A percentile compares a stretch with the other conserved stretches of the same genome.
These are phyloP conservation scores for Melanotus villosus DNA, from an alignment of 2,888 invertebrate genomes.

Conservation along the genomic window DNA sequence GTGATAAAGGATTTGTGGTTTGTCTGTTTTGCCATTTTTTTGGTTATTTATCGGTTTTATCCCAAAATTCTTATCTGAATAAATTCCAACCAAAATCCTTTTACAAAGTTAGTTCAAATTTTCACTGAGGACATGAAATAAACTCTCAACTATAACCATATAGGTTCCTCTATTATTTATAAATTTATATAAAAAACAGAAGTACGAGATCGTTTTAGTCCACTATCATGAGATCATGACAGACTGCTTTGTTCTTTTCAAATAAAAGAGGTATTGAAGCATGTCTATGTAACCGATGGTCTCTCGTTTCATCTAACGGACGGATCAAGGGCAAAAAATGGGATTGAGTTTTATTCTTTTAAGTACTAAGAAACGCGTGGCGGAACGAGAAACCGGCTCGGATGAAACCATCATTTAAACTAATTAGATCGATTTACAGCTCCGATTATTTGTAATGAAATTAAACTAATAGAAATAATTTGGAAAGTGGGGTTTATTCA, in stretches of 20 bases:
- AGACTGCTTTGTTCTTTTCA: slow-evolving; percentile 23
- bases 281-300: slow-evolving; percentile 13
- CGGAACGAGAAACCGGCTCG: slow-evolving; percentile 24
- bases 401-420: slow-evolving; percentile 27
- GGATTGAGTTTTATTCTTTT: slow-evolving; percentile 11
- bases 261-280: slow-evolving; percentile 28
- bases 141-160: too few relatives aligned
- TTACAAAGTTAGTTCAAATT: too few relatives aligned
- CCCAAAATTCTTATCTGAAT: not conserved
- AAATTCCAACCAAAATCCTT: not conserved
- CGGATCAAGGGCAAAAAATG: slow-evolving; percentile 30
- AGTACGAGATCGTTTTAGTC: slow-evolving; percentile 10
- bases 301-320: slow-evolving; percentile 18
- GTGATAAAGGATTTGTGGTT: not conserved
- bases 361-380: slow-evolving; percentile 32
- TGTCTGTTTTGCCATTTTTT: not conserved
- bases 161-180: not conserved
- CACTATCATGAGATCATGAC: slow-evolving; percentile 6
- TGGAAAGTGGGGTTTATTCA: too few relatives aligned
- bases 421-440: slow-evolving; percentile 30
- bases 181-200: not conserved
- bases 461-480: too few relatives aligned
- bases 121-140: too few relatives aligned
- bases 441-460: slow-evolving; percentile 3
- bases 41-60: not conserved